Evolutionary conservation across 2,888 invertebrate species (phyloP).

Genomic region (Acleris emargana): DNA sequence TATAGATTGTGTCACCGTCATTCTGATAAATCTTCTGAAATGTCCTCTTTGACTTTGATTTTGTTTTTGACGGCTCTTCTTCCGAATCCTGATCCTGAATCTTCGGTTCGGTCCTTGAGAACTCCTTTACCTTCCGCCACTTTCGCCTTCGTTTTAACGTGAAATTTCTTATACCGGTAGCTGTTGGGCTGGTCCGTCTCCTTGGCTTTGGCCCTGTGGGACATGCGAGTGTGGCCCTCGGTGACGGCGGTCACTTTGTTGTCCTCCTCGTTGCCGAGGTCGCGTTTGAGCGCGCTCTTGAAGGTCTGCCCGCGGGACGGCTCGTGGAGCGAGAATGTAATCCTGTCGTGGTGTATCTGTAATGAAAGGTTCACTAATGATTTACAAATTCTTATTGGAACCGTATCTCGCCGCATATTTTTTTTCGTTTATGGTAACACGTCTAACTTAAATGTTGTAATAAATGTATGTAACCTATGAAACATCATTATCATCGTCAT

Average conservation of each 20-base stretch:
- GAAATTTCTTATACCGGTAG: conserved; percentile 54
- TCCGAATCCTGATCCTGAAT: conserved; percentile 49
- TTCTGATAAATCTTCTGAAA: conserved; percentile 69
- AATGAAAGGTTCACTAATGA: background rate
- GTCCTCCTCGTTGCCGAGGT: conserved; percentile 53
- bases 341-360: conserved; percentile 76
- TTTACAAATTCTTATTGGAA: background rate
- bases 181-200: conserved; percentile 46
- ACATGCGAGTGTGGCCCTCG: conserved; percentile 43
- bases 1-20: background rate
- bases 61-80: conserved; percentile 58
- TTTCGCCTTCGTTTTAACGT: conserved; percentile 51
- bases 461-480: no score
- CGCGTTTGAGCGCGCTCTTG: conserved; percentile 73
- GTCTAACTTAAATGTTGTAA: no score
- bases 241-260: conserved; percentile 44
- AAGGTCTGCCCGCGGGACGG: conserved; percentile 74
- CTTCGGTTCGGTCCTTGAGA: conserved; percentile 50
- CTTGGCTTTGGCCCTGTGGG: conserved; percentile 53
- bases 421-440: no score
- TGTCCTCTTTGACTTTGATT: conserved; percentile 67
- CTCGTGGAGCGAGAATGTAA: conserved; percentile 75
- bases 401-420: no score
- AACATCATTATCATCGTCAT: no score
- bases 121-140: conserved; percentile 63